Base-by-base conservation (phyloP, 2,797 vertebrate species). In the Tympanoctomys barrerae region DNA sequence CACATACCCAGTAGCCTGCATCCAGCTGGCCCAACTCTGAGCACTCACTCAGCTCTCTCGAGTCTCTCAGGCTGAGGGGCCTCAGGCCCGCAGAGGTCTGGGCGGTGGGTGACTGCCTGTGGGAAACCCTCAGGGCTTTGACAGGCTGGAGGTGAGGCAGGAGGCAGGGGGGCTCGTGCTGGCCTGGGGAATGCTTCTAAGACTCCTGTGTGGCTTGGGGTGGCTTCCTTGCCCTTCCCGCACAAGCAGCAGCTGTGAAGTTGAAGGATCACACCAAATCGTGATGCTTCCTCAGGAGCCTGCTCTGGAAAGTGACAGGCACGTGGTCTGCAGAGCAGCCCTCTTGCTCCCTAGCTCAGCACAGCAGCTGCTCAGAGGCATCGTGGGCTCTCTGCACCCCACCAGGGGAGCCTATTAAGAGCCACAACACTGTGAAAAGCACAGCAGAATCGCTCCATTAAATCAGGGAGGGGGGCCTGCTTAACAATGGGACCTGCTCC, bases 381-480 rank as follows among this genome's bases (percentile, higher is more conserved):
- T 94, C 49, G 7, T 85, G 96, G 95, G 97, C 95, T 73, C 89
- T 49, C 28, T 33, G 87, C 2, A 0, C 90, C 94, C 92, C 28
- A 0, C 82, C 33, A 36, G 93, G 95, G 97, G 96, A 97, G 94
- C 94, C 96, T 92, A 95, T 97, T 97, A 97, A 94, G 95, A 96
- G 75, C 71, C 79, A 87, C 83, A 84, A 39, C 68, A 42, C 93
- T 87, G 91, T 77, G 95, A 95, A 96, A 96, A 97, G 94, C 86
- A 11, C 93, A 94, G 95, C 93, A 94, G 96, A 95, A 92, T 77
- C 0, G 36, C 49, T 36, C 75, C 84, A 90, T 96, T 96, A 96
- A 86, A 49, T 66, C 89, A 83, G 70, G 54, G 61, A n/a, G 39
- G 79, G 81, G 81, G 77, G 14, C 2, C 87, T n/a, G 36, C 73